Evolutionary conservation across 1,140 invertebrate species (phyloP).

Genomic region (Sitobion miscanthi): DNA sequence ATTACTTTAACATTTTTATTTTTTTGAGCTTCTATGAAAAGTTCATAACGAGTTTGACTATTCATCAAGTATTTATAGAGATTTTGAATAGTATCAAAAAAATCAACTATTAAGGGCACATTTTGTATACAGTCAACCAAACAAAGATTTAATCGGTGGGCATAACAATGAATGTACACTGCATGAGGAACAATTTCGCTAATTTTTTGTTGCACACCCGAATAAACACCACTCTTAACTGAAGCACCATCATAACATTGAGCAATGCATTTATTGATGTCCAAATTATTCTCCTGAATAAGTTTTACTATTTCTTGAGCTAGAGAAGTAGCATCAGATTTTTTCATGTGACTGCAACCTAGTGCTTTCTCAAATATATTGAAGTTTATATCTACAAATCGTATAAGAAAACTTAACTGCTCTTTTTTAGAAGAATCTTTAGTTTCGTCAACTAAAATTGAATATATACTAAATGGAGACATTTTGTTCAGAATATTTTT

Average conservation of each 20-base stretch:
- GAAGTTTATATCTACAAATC: neutral
- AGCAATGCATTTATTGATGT: constrained; percentile 21
- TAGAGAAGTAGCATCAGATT: constrained; percentile 17
- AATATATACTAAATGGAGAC: constrained; percentile 47
- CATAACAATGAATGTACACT: neutral
- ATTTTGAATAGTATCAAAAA: no score
- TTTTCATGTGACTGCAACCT: neutral
- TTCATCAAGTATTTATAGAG: no score
- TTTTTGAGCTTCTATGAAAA: no score
- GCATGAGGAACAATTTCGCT: neutral
- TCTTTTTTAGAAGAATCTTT: constrained; percentile 29
- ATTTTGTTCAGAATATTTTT: neutral
- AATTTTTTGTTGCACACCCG: constrained; percentile 27
- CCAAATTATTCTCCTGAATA: constrained; percentile 20
- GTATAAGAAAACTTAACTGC: neutral
- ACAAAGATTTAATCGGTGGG: neutral
- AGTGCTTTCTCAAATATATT: constrained; percentile 24
- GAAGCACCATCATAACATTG: constrained; percentile 47
- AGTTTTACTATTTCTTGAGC: constrained; percentile 32
- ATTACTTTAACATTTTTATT: no score
- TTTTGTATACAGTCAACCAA: neutral
- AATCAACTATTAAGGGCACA: no score
- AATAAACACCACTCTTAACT: constrained; percentile 4
- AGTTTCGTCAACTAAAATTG: constrained; percentile 30
- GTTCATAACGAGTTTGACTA: no score